Percentiles rank a stretch among this genome's conserved stretches.
These are phyloP conservation scores for Epistrophe grossulariae DNA, from an alignment of 2,888 invertebrate genomes.

Conservation along the genomic window DNA sequence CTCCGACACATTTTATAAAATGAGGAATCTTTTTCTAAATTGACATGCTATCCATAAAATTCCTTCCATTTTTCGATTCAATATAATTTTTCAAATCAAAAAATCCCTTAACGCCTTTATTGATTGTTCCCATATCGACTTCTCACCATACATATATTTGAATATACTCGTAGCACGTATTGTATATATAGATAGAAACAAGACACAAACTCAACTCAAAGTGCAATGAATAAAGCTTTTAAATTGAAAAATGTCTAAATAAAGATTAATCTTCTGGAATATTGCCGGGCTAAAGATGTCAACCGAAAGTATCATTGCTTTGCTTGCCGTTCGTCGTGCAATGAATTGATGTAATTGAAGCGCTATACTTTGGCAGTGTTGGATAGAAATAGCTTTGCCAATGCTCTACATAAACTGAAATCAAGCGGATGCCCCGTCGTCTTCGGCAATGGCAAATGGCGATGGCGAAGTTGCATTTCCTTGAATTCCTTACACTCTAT, in stretches of 20 bases:
- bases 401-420: constrained; percentile 43
- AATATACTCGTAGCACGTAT: neutral
- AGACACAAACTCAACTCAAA: constrained; percentile 30
- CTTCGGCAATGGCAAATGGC: neutral
- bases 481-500: constrained; percentile 25
- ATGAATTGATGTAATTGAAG: constrained; percentile 27
- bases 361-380: neutral
- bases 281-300: constrained; percentile 66
- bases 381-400: constrained; percentile 12
- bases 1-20: neutral
- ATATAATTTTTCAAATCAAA: constrained; percentile 45
- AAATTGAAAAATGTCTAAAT: constrained; percentile 65
- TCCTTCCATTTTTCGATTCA: neutral
- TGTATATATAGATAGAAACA: neutral
- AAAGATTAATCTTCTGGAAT: constrained; percentile 70
- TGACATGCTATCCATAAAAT: neutral
- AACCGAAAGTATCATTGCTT: constrained; percentile 58
- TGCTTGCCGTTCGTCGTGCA: constrained; percentile 22
- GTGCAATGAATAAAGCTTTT: constrained; percentile 62
- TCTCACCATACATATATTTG: constrained; percentile 14
- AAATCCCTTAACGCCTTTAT: constrained; percentile 40
- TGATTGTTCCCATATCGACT: constrained; percentile 43
- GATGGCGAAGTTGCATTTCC: constrained; percentile 9
- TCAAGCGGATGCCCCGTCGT: constrained; percentile 17
- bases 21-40: neutral